phyloP scores from a whole-genome alignment of 2,797 vertebrate species.

The Linurgus olivaceus region DNA sequence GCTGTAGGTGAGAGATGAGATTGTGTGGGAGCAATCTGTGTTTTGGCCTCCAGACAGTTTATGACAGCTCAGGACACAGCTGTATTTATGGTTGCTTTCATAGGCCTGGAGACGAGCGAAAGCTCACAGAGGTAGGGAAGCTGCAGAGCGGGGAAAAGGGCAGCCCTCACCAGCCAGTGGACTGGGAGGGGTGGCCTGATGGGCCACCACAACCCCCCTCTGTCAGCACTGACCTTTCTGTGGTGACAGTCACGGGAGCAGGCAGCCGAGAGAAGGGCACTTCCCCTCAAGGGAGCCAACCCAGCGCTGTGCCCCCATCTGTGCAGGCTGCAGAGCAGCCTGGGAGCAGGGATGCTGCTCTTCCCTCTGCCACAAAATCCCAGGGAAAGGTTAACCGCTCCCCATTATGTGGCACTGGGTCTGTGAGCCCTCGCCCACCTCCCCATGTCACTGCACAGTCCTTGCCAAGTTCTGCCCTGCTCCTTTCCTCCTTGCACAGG shows the following conservation, averaged over 20 bases:
- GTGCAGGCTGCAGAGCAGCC: not conserved
- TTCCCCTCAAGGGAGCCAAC: not conserved
- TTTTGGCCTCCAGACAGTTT: constrained; percentile 28
- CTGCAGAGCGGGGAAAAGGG: not conserved
- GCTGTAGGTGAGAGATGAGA: constrained; percentile 45
- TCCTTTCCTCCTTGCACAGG: not conserved
- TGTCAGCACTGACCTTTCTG: not conserved
- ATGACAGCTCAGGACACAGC: not conserved
- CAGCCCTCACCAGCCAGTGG: not conserved
- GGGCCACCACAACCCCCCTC: not conserved
- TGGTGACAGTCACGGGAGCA: not conserved
- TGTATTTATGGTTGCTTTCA: not conserved
- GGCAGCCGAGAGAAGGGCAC: not conserved
- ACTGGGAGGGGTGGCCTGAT: not conserved
- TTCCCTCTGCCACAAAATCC: not conserved
- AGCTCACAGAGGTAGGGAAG: not conserved
- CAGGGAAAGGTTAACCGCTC: not conserved
- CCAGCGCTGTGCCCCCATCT: accelerated
- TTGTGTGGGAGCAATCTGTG: not conserved
- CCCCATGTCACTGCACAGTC: not conserved
- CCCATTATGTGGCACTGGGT: not conserved
- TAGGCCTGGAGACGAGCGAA: not conserved
- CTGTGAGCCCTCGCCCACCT: not conserved
- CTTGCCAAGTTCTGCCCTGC: not conserved
- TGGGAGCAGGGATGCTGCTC: accelerated